Base-by-base conservation (phyloP, 2,888 invertebrate species). In the Philereme transversata region DNA sequence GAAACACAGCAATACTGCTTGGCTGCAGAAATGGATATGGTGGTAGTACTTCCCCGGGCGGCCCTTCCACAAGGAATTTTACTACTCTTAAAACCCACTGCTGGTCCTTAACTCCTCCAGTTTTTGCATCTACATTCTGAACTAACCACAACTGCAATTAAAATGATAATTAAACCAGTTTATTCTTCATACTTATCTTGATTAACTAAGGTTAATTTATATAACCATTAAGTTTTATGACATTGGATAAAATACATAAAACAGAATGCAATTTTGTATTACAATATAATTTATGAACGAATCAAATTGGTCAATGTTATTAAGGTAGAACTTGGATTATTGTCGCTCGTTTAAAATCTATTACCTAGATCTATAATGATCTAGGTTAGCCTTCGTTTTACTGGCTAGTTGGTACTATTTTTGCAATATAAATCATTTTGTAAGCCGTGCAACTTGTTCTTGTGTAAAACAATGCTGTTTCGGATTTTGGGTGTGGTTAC, bases 181-280 rank as follows among this genome's bases (percentile, higher is more conserved):
- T n/a, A n/a, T n/a, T n/a, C n/a, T n/a, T n/a, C n/a, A n/a, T n/a
- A n/a, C 22, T 22, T 22, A 22, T 22, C 22, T 22, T 22, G 22
- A 22, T 22, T 22, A 22, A 2, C 22, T 38, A 38, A 6, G 5
- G 3, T 38, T 9, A 44, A n/a, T 44, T n/a, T 44, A 44, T 10
- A 44, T 11, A 45, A 38, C 7, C 36, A 38, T 38, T 3, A 7
- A 38, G 1, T 5, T 38, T 38, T 38, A 5, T 38, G 36, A 7
- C 36, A 38, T 7, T 38, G 3, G 36, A 1, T 6, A 38, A 38
- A 38, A 22, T 22, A 3, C 22, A 22, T 3, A 45, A 48, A 57
- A 57, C 50, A n/a, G 46, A 40, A 40, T 34, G 51, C 51, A 33
- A 57, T 57, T 51, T 57, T 6, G 34, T 46, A 10, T 51, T 51